Conservation (phyloP, 2,113 vertebrate species). For the Gasterosteus nipponicus region DNA sequence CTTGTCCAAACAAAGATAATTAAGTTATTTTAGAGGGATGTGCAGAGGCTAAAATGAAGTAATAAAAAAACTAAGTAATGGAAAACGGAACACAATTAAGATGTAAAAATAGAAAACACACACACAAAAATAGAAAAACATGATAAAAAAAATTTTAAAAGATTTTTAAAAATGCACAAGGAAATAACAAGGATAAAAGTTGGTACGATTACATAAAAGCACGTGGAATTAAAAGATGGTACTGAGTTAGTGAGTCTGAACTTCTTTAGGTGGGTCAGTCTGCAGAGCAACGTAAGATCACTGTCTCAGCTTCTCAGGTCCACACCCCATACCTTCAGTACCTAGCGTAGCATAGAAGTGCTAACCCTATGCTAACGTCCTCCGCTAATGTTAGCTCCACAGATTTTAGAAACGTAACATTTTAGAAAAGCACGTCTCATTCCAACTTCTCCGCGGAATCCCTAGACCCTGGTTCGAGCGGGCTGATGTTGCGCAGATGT, state of each 20-base stretch:
- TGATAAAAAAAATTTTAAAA: constrained; percentile 6
- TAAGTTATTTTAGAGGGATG: neutral
- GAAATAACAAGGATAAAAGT: constrained; percentile 37
- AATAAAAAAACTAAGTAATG: constrained; percentile 13
- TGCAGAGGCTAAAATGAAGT: neutral
- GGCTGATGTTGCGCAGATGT: too few relatives aligned
- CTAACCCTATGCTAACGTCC: too few relatives aligned
- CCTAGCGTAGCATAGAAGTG: too few relatives aligned
- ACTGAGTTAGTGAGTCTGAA: constrained; percentile 7
- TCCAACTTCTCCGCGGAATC: neutral
- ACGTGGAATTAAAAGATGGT: neutral
- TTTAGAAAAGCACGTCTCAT: neutral
- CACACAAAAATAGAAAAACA: too few relatives aligned
- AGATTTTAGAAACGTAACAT: neutral
- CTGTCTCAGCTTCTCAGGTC: neutral
- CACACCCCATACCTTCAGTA: neutral
- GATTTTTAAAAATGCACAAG: constrained; percentile 15
- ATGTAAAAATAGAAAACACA: constrained; percentile 38
- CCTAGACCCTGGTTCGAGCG: too few relatives aligned
- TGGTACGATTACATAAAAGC: constrained; percentile 32
- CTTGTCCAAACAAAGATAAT: neutral
- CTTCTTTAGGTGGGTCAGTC: neutral
- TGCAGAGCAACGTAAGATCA: neutral
- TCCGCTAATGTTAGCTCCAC: neutral
- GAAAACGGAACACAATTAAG: neutral